Evolutionary conservation across 2,797 vertebrate genomes (phyloP).

Genomic region (Phyllotis vaccarum): DNA sequence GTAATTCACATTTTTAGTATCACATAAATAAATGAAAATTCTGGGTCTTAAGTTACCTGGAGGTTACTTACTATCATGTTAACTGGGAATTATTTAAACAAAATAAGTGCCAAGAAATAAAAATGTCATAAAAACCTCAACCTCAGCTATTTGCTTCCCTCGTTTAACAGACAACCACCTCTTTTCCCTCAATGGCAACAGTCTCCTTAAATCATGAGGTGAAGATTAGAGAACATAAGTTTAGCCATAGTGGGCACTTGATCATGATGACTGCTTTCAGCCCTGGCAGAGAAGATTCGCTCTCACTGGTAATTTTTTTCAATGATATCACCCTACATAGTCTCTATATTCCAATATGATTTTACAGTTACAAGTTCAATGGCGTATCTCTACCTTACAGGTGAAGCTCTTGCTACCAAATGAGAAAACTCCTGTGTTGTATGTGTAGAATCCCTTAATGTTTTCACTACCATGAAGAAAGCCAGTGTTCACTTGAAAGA

Average conservation of each 20-base stretch:
- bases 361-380: neutral
- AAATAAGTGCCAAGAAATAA: neutral
- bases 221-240: neutral
- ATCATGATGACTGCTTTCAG: neutral
- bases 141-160: neutral
- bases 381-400: no score
- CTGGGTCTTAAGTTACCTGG: neutral
- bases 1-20: neutral
- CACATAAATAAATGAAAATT: constrained; percentile 10
- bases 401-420: neutral
- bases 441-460: neutral
- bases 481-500: neutral
- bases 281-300: neutral
- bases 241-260: neutral
- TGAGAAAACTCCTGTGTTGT: neutral
- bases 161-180: neutral
- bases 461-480: neutral
- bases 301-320: neutral
- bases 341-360: neutral
- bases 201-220: neutral
- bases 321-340: neutral
- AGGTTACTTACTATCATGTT: neutral
- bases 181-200: neutral
- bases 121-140: neutral
- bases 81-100: neutral